A percentile compares a stretch with the other conserved stretches of the same genome.
Conservation (phyloP, 1,140 invertebrate genomes). For the Aleiodes sp. region DNA sequence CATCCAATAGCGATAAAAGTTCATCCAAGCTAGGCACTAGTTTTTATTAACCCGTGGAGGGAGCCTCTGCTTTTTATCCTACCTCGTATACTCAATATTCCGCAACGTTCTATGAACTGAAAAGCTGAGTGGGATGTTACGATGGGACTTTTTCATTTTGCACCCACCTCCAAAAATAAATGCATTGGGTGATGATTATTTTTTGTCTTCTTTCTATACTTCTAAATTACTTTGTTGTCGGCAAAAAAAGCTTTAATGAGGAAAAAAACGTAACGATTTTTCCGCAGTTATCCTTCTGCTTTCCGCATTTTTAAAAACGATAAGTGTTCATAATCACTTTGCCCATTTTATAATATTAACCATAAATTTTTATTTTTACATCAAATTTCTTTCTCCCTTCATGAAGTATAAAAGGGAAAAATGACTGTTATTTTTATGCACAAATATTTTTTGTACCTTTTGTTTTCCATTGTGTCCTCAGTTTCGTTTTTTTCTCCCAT, state of each 20-base stretch:
- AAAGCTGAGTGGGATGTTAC: constrained; percentile 12
- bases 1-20: constrained; percentile 28
- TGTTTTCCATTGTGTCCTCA: no score
- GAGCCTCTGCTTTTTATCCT: constrained; percentile 18
- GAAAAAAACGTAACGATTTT: no score
- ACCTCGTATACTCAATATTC: constrained; percentile 14
- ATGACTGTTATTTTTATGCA: no score
- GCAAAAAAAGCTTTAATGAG: neutral
- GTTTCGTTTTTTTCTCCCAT: constrained; percentile 21
- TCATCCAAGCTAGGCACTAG: constrained; percentile 14
- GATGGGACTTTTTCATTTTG: neutral
- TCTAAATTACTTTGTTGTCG: neutral
- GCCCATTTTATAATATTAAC: no score
- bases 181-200: neutral
- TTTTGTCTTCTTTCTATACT: neutral
- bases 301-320: no score
- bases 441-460: no score
- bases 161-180: neutral
- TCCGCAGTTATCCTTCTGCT: no score
- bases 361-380: no score
- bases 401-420: no score
- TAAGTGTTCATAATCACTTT: no score
- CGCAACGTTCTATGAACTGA: neutral
- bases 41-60: constrained; percentile 25
- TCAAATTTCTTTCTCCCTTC: no score